Percentiles rank a stretch among this genome's conserved stretches.
Conservation (phyloP, 2,113 vertebrate species). For the Prionailurus viverrinus region DNA sequence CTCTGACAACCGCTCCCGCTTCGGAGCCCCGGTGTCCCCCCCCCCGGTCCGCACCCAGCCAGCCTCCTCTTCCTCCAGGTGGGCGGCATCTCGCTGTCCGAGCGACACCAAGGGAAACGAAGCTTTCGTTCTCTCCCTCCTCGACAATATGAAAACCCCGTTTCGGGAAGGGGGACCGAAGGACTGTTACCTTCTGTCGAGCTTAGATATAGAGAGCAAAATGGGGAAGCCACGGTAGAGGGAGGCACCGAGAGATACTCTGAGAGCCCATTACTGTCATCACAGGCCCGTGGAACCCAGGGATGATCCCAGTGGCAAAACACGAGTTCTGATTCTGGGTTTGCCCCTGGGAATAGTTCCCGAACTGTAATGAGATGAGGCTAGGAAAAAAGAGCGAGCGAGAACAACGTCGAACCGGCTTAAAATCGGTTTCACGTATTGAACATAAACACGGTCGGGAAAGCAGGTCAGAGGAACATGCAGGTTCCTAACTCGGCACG, state of each 20-base stretch:
- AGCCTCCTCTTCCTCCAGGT: neutral
- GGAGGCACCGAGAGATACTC: neutral
- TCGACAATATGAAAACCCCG: neutral
- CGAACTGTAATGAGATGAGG: neutral
- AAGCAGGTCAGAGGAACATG: neutral
- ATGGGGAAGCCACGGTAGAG: neutral
- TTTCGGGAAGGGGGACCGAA: neutral
- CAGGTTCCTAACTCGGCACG: neutral
- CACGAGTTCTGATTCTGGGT: neutral
- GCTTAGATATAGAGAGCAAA: neutral
- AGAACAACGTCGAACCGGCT: conserved; percentile 5
- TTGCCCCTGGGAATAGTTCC: neutral
- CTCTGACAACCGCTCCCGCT: neutral
- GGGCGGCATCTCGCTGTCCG: neutral
- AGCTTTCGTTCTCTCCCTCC: neutral
- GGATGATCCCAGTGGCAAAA: neutral
- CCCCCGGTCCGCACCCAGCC: neutral
- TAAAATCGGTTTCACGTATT: neutral
- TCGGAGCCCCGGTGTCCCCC: neutral
- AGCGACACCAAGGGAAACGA: neutral
- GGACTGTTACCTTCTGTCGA: neutral
- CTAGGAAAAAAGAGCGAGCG: neutral
- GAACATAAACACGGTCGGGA: conserved; percentile 6
- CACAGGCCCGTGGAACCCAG: neutral
- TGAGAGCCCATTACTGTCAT: neutral